Base-by-base conservation (phyloP, 2,888 invertebrate species). In the Anorthoa munda region DNA sequence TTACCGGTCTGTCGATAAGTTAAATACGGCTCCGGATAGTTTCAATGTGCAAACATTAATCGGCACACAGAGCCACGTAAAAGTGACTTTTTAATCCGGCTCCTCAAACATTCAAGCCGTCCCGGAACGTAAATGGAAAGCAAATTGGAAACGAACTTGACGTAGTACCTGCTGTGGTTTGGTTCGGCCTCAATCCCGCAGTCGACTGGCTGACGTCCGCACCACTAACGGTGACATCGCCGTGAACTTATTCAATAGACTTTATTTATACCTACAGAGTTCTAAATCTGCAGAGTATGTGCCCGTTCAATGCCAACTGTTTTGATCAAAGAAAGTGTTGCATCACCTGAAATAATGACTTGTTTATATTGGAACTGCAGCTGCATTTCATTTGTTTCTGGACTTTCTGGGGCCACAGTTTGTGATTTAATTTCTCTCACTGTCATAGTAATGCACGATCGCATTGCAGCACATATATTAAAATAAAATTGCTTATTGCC, bases 61-160 rank as follows among this genome's bases (percentile, higher is more conserved):
- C 68, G 73, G 67, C 64, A 82, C 69, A 83, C 67, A 74, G 80
- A 87, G 83, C 74, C 85, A 86, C 75, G 81, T 84, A 81, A 82
- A 85, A 78, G 81, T 80, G 78, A 89, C 86, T 89, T 88, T 90
- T 90, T 86, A 89, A 90, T 91, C 88, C 81, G 84, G 82, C 89
- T 89, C 83, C 86, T 85, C 87, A 90, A 90, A 90, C 87, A 90
- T 88, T 87, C 74, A 85, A 85, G 75, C 72, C 78, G 79, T 77
- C 68, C 79, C 83, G 70, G 77, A 86, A 82, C 77, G 79, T 81
- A 85, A 90, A 91, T 92, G 91, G 91, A 93, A 93, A 93, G 91
- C 91, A 90, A 93, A 92, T 91, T 92, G 91, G 89, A 92, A 92
- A 90, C 89, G 83, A 90, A 89, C 89, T 89, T 86, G 87, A 72